Base-by-base conservation (phyloP, 2,888 invertebrate species). In the Rhagonycha fulva region DNA sequence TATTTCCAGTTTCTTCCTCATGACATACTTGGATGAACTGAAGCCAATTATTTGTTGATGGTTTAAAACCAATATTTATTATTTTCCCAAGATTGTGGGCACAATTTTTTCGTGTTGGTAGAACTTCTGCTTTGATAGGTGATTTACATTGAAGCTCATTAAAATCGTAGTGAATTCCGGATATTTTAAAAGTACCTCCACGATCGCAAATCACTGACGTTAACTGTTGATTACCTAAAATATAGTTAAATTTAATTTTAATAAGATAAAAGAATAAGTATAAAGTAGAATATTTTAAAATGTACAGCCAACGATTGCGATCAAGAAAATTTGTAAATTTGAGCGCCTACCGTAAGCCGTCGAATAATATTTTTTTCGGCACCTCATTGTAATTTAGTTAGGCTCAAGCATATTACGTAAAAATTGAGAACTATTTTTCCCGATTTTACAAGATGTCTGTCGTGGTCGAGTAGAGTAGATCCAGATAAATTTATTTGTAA, bases 1-100 rank as follows among this genome's bases (percentile, higher is more conserved):
- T 83, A 14, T 82, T 82, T 68, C 87, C 88, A 10, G 80, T 84
- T 26, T 78, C 32, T 26, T 79, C 82, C 75, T 87, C 83, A 73
- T 87, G 87, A 72, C 88, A 89, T 0, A 86, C 82, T 78, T 84
- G 80, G 68, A 88, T 85, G 74, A 87, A 74, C 14, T 82, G 82
- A 23, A 85, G 71, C 79, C 85, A 85, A 12, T 82, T 76, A 23
- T 76, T 77, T 14, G 62, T 72, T 5, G 80, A 80, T 5, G 84
- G 72, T 63, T 80, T 78, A 77, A 84, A 86, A 26, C 87, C 87
- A 68, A 87, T 85, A 74, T 84, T 78, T 12, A 82, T 81, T 24
- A 84, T 79, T n/a, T 73, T 63, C 9, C 86, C 86, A 67, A 76
- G 68, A 71, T 81, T 81, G 67, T 81, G 80, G 3, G 84, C 84